Base-by-base conservation (phyloP, 2,888 invertebrate species). In the Nomada hirtipes region DNA sequence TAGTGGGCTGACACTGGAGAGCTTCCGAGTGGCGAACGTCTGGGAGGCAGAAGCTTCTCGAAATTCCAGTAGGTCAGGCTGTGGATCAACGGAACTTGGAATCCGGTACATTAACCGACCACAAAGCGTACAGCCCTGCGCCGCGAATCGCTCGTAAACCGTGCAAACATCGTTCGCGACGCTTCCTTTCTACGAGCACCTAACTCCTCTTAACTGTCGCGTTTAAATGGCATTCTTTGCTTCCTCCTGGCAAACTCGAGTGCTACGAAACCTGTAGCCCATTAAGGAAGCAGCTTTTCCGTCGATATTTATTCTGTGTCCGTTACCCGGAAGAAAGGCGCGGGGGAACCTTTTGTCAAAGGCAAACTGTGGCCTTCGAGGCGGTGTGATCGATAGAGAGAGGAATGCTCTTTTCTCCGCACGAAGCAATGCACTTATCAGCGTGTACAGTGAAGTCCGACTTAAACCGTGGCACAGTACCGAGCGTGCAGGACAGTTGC, bases 71-170 rank as follows among this genome's bases (percentile, higher is more conserved):
- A 67, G 73, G 73, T 81, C 83, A 70, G 77, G 80, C 74, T 64
- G 73, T 81, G 85, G 78, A 84, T 84, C 84, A 82, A 83, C 79
- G 83, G 85, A 89, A 87, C 84, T 81, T 50, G 85, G 86, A 89
- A 90, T 88, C 87, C 83, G 87, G 86, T 86, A 86, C 88, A 89
- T 91, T 90, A 91, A 88, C 83, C 84, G 88, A 79, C 90, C 90
- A 85, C 90, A 90, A 85, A 90, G 84, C 86, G 86, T 83, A 82
- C 74, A 84, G 76, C 76, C 64, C 74, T 69, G 71, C 71, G 86
- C 82, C 83, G 88, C 83, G 90, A 89, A 88, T 88, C 84, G 89
- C 88, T 90, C 91, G 89, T 91, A 91, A 91, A 91, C 86, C 86
- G 84, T 84, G 63, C 75, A 87, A 89, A 89, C 81, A 85, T 85